phyloP scores from a whole-genome alignment of 2,113 vertebrate species.

The Lasiurus borealis region DNA sequence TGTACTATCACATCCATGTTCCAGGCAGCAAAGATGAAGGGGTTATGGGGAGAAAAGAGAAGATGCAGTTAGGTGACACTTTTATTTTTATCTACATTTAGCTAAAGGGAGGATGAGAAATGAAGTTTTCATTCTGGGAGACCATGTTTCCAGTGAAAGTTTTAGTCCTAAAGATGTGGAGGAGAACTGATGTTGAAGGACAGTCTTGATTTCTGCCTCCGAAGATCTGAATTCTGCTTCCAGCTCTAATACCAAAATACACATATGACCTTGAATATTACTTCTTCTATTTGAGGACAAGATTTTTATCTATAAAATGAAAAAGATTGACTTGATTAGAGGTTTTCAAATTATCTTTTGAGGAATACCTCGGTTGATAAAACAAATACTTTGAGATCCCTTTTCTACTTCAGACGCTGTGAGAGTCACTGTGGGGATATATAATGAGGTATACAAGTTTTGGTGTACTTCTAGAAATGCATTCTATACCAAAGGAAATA shows the following conservation, averaged over 20 bases:
- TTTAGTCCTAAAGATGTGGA: background rate
- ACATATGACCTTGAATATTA: background rate
- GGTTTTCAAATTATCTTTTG: slow-evolving; percentile 14
- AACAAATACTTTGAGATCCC: background rate
- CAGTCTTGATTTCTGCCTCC: background rate
- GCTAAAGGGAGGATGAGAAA: background rate
- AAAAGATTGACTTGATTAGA: background rate
- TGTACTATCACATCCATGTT: background rate
- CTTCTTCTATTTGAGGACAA: background rate
- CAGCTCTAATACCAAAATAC: background rate
- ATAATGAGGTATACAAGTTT: background rate
- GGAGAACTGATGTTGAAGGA: background rate
- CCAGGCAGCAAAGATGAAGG: background rate
- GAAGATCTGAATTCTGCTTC: background rate
- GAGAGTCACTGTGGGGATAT: background rate
- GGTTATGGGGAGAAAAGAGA: background rate
- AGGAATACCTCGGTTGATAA: background rate
- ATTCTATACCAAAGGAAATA: background rate
- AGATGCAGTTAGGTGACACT: background rate
- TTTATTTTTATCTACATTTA: background rate
- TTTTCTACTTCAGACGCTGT: background rate
- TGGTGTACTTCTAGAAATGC: slow-evolving; percentile 38
- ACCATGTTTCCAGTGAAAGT: background rate
- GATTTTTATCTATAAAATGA: slow-evolving; percentile 22
- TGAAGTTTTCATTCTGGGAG: background rate